phyloP scores from a whole-genome alignment of 1,140 invertebrate species.

The Rhizoglyphus robini region DNA sequence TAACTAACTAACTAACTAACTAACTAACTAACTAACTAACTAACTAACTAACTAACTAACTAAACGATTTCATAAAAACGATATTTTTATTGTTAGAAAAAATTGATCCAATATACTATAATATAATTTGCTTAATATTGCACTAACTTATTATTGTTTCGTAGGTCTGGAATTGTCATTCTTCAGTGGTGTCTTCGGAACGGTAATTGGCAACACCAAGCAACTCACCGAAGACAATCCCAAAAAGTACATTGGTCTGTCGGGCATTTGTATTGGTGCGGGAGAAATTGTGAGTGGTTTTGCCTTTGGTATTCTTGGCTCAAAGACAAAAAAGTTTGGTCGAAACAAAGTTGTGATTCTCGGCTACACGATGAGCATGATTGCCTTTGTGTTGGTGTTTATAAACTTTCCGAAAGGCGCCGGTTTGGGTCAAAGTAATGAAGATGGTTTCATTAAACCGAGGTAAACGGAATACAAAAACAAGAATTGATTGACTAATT shows the following conservation, averaged over 20 bases:
- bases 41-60: not conserved
- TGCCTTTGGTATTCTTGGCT: conserved; percentile 74
- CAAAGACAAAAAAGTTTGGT: conserved; percentile 61
- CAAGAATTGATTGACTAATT: too few species aligned
- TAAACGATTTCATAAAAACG: too few species aligned
- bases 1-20: not conserved
- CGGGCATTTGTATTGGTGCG: too few species aligned
- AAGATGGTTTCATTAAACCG: conserved; percentile 43
- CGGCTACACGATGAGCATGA: conserved; percentile 63
- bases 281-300: conserved; percentile 57
- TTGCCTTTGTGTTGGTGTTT: conserved; percentile 65
- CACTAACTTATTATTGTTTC: conserved; percentile 30
- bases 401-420: conserved; percentile 69
- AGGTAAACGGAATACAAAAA: conserved; percentile 31
- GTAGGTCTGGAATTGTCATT: conserved; percentile 79
- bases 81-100: too few species aligned
- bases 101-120: too few species aligned
- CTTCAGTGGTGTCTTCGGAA: conserved; percentile 87
- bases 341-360: conserved; percentile 72
- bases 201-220: too few species aligned
- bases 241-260: conserved; percentile 71
- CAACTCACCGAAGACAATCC: conserved; percentile 62
- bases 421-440: conserved; percentile 47
- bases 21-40: not conserved
- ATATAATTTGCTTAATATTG: not conserved